These are phyloP conservation scores for Enteromius thamalakanensis DNA, from an alignment of 2,797 vertebrate species.

Conservation along the genomic window DNA sequence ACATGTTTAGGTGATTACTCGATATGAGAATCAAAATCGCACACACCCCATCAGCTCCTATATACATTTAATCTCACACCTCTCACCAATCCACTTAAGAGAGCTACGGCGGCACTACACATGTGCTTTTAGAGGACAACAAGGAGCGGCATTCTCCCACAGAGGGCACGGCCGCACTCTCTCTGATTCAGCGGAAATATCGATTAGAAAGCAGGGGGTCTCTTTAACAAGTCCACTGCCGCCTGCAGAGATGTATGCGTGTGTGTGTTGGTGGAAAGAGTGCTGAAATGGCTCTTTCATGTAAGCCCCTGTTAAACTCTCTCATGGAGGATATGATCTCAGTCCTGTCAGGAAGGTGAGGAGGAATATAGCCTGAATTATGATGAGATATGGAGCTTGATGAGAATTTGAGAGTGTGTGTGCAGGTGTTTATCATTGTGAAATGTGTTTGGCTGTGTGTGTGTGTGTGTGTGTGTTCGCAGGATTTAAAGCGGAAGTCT, in stretches of 20 bases:
- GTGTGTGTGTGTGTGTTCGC: neutral
- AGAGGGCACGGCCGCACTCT: conserved; percentile 35
- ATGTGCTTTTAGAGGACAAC: conserved; percentile 43
- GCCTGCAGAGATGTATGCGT: conserved; percentile 26
- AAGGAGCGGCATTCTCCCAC: conserved; percentile 30
- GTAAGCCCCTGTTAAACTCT: conserved; percentile 42
- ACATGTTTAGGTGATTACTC: conserved; percentile 15
- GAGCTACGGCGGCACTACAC: conserved; percentile 14
- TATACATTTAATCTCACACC: conserved; percentile 39
- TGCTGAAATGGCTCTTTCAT: conserved; percentile 45
- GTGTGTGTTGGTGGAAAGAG: conserved; percentile 15
- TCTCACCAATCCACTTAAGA: conserved; percentile 58
- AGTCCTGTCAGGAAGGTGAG: conserved; percentile 33
- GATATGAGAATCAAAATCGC: conserved; percentile 14
- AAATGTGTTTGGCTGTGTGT: conserved; percentile 26
- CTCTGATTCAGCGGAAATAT: conserved; percentile 55
- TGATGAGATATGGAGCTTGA: conserved; percentile 18
- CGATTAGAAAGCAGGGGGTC: conserved; percentile 51
- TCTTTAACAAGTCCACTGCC: conserved; percentile 44
- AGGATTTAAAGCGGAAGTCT: conserved; percentile 25
- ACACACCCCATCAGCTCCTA: conserved; percentile 7
- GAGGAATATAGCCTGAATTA: conserved; percentile 29
- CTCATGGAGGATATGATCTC: conserved; percentile 37
- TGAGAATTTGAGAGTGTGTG: conserved; percentile 27
- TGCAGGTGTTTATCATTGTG: conserved; percentile 41